phyloP scores from a whole-genome alignment of 2,113 vertebrate species.

The Nibea coibor region DNA sequence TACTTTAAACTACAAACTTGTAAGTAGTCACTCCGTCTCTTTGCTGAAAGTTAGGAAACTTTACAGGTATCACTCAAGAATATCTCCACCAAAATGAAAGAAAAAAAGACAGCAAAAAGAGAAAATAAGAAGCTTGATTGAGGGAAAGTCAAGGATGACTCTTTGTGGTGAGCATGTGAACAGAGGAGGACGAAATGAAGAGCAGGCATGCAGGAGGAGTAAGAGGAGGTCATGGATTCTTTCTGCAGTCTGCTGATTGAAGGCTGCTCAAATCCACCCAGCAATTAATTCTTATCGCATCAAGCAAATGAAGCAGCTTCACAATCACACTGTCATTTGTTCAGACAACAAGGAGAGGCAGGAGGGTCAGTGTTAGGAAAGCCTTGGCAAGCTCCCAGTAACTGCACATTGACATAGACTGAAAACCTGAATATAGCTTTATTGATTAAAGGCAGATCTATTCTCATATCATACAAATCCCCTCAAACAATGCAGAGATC shows the following conservation, averaged over 20 bases:
- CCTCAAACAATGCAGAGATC: no score
- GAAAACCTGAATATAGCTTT: not conserved
- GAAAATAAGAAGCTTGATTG: not conserved
- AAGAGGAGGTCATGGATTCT: constrained; percentile 29
- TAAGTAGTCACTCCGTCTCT: no score
- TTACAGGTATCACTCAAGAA: no score
- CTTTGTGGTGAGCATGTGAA: not conserved
- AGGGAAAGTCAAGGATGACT: not conserved
- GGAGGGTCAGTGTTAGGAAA: not conserved
- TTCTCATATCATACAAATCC: not conserved
- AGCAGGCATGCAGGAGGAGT: constrained; percentile 18
- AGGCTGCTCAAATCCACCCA: constrained; percentile 32
- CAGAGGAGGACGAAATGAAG: not conserved
- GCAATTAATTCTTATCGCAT: constrained; percentile 69
- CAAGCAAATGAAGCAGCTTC: constrained; percentile 24
- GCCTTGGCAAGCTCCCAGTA: not conserved
- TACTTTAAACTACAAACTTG: no score
- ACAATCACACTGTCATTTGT: constrained; percentile 50
- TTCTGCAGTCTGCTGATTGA: constrained; percentile 54
- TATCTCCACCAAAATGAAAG: not conserved
- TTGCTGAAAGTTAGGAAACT: no score
- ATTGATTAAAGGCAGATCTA: not conserved
- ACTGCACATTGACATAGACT: not conserved
- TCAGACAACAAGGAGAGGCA: constrained; percentile 31
- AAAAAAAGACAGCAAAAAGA: not conserved